These are phyloP conservation scores for Anas flavirostris DNA, from an alignment of 2,797 vertebrate species.

Conservation along the genomic window DNA sequence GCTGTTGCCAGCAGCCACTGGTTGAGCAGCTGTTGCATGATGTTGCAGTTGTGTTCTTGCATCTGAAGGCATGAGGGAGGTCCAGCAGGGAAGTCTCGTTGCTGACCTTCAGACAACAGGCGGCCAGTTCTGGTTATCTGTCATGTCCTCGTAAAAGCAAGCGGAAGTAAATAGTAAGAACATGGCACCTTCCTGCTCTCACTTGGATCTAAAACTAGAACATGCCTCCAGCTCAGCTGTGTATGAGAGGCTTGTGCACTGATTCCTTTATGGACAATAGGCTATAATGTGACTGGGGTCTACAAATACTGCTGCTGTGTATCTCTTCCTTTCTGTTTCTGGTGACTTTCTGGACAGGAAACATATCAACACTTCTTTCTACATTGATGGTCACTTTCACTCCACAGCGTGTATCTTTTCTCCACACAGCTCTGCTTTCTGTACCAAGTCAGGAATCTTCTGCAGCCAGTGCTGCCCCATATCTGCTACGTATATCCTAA, in stretches of 20 bases:
- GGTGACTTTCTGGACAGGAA: neutral
- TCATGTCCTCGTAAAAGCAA: neutral
- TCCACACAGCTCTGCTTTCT: neutral
- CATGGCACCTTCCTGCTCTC: neutral
- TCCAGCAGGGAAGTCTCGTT: neutral
- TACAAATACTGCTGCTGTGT: neutral
- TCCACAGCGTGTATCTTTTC: neutral
- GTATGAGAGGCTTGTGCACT: neutral
- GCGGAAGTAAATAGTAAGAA: neutral
- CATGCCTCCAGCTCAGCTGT: neutral
- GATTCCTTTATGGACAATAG: neutral
- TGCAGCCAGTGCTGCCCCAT: neutral
- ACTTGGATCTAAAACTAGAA: neutral
- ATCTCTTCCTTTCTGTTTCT: neutral
- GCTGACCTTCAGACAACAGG: neutral
- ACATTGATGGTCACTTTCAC: neutral
- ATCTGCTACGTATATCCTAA: neutral
- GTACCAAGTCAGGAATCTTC: neutral
- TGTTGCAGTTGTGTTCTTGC: neutral
- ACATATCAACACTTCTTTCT: neutral
- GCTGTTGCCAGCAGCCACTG: neutral
- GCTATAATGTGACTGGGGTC: neutral
- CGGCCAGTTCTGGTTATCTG: neutral
- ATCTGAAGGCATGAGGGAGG: neutral
- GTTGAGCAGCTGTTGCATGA: neutral